These are phyloP conservation scores for Drosophila paracracens DNA, from an alignment of 2,888 invertebrate species.

Conservation along the genomic window DNA sequence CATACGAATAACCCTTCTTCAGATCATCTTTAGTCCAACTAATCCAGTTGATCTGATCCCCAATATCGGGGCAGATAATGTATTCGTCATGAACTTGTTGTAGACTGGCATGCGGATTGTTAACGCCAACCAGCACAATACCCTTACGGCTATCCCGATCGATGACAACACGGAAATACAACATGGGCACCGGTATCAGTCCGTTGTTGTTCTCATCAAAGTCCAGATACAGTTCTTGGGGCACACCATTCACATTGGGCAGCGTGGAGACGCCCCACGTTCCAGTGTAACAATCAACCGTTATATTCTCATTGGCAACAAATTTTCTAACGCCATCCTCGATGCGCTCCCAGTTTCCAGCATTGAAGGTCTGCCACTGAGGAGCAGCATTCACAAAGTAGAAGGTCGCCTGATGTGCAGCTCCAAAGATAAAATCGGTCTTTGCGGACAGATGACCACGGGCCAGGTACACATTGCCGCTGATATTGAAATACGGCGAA, in stretches of 20 bases:
- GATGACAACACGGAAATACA: slow-evolving; percentile 87
- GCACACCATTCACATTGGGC: slow-evolving; percentile 84
- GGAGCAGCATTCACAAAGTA: slow-evolving; percentile 87
- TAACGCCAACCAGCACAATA: slow-evolving; percentile 86
- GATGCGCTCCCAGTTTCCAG: slow-evolving; percentile 86
- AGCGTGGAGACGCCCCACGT: slow-evolving; percentile 86
- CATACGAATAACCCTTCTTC: slow-evolving; percentile 76
- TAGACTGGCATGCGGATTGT: slow-evolving; percentile 81
- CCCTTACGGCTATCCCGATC: slow-evolving; percentile 85
- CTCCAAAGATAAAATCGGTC: slow-evolving; percentile 86
- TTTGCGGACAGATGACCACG: slow-evolving; percentile 86
- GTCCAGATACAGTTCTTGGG: slow-evolving; percentile 82
- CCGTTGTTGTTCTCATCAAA: slow-evolving; percentile 80
- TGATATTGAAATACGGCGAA: slow-evolving; percentile 70
- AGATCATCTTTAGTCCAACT: slow-evolving; percentile 74
- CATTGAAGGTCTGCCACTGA: slow-evolving; percentile 87
- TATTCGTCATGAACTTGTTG: slow-evolving; percentile 71
- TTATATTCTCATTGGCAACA: slow-evolving; percentile 81
- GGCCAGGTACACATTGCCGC: slow-evolving; percentile 81
- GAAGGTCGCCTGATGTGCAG: slow-evolving; percentile 86
- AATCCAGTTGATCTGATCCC: slow-evolving; percentile 73
- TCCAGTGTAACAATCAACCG: slow-evolving; percentile 86
- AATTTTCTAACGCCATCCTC: slow-evolving; percentile 86
- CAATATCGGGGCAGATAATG: slow-evolving; percentile 77
- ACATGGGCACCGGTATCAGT: slow-evolving; percentile 86